Percentiles rank a stretch among this genome's conserved stretches.
Evolutionary conservation across 2,888 invertebrate species (phyloP).

Genomic region (Xylophagus ater): DNA sequence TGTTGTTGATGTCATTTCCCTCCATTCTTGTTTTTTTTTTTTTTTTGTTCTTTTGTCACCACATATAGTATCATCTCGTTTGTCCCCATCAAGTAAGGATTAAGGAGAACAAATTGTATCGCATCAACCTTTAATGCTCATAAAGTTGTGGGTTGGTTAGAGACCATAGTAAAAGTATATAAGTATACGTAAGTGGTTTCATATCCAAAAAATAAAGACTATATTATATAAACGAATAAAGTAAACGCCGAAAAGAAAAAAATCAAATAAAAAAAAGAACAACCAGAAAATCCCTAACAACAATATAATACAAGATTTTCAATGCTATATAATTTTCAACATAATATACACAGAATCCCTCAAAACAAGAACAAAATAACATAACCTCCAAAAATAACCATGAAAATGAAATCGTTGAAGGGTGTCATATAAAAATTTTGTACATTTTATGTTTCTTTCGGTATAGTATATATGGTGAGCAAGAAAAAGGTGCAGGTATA

Average conservation of each 20-base stretch:
- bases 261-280: conserved; percentile 9
- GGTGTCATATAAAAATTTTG: too few species aligned
- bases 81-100: conserved; percentile 10
- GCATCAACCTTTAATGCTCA: conserved; percentile 11
- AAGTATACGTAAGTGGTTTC: not conserved
- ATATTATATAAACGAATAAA: too few species aligned
- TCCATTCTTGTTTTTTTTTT: too few species aligned
- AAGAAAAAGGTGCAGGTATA: conserved; percentile 6
- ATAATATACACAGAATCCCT: too few species aligned
- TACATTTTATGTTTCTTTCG: too few species aligned
- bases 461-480: conserved; percentile 2
- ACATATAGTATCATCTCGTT: conserved; percentile 4
- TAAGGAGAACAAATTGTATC: conserved; percentile 13
- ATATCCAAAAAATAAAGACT: conserved; percentile 2
- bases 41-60: too few species aligned
- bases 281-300: not conserved
- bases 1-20: too few species aligned
- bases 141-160: conserved; percentile 5
- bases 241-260: too few species aligned
- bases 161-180: not conserved
- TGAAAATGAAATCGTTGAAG: too few species aligned
- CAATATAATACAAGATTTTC: not conserved
- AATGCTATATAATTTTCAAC: too few species aligned
- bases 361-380: too few species aligned
- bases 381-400: too few species aligned